phyloP scores from a whole-genome alignment of 2,797 vertebrate genomes.

The Eulemur albifrons region DNA sequence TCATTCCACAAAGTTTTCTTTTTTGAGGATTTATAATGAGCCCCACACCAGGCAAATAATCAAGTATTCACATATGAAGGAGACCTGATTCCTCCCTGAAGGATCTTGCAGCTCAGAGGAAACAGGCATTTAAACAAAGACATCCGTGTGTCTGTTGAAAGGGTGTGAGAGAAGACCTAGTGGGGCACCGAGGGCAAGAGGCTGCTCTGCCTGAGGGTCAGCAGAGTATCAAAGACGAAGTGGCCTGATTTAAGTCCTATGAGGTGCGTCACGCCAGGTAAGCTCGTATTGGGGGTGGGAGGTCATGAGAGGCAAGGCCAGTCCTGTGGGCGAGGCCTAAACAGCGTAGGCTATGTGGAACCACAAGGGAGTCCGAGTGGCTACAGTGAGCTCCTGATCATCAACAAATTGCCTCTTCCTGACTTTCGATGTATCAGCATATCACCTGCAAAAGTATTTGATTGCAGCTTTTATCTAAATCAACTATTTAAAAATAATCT shows the following conservation, averaged over 20 bases:
- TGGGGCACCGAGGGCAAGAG: too few relatives aligned
- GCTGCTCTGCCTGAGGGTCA: neutral
- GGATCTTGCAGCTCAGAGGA: neutral
- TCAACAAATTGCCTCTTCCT: neutral
- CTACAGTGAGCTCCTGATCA: neutral
- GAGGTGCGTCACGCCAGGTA: fast-evolving
- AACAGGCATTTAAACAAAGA: neutral
- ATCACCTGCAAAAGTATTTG: neutral
- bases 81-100: neutral
- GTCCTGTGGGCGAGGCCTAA: fast-evolving
- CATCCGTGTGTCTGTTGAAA: neutral
- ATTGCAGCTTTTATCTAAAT: neutral
- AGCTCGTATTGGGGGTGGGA: fast-evolving
- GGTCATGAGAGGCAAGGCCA: fast-evolving
- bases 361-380: neutral
- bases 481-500: slow-evolving; percentile 19
- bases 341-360: neutral
- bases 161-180: fast-evolving
- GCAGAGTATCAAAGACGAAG: neutral
- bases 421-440: neutral
- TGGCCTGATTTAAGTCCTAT: neutral
- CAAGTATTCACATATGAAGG: neutral
- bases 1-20: neutral
- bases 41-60: neutral
- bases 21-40: neutral